Evolutionary conservation across 2,113 vertebrate species (phyloP), one percentile per base, ranked within the genome.

Genomic region (Trogon melanurus): DNA sequence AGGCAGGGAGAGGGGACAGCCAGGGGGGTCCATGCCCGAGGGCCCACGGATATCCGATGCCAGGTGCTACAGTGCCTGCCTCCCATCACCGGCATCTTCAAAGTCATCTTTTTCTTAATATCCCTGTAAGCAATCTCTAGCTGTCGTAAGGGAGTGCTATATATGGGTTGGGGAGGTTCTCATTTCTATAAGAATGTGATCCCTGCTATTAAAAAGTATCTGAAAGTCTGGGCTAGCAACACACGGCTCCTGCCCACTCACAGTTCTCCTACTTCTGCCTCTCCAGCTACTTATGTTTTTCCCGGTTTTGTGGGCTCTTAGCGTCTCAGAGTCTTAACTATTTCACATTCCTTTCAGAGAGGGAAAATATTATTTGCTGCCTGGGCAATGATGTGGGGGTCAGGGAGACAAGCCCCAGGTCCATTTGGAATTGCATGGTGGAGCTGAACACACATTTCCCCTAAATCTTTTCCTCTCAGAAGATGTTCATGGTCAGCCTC

Each of bases 341-440:
- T 34, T 34, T 32, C 45, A 69, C 12, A 5, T 8, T 61, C 30
- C 41, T 80, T 48, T 23, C 51, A 41, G 47, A 80, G 27, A 87
- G 18, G 8, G 9, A 61, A 57, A 80, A 41, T 60, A 44, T 20
- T 57, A 25, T 25, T 50, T 11, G 19, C 20, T 66, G 8, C 11
- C 21, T 5, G 2, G 11, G 18, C 17, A 60, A 11, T 12, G 15
- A 38, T 12, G 13, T 38, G 36, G 16, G 30, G 0, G 0, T 22
- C 48, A 58, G 44, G 11, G 25, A 67, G 25, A 34, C 1, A 13
- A 93, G 22, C 7, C 17, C 16, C 48, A 17, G 32, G 20, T 34
- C 36, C 53, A 44, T 10, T 34, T 69, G 50, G 34, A 69, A 44
- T 3, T 38, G 13, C 48, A 9, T 2, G 19, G 14, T 64, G 21